These are phyloP conservation scores for Dendrolimus punctatus DNA, from an alignment of 1,140 invertebrate genomes.

Conservation along the genomic window DNA sequence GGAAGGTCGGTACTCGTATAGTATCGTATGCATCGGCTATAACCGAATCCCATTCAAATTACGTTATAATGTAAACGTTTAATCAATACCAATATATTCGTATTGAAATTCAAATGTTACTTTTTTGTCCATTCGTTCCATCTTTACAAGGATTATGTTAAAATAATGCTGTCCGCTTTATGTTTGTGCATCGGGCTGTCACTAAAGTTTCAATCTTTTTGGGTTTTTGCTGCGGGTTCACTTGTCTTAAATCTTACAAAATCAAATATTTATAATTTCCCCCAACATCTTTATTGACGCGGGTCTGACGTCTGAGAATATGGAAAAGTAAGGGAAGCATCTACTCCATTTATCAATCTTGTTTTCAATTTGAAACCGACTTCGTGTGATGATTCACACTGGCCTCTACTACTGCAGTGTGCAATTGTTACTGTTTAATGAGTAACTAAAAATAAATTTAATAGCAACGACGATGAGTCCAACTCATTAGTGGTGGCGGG, in stretches of 20 bases:
- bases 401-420: background rate
- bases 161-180: constrained; percentile 64
- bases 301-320: constrained; percentile 51
- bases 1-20: too few species aligned
- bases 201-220: constrained; percentile 66
- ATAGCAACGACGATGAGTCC: constrained; percentile 15
- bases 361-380: too few species aligned
- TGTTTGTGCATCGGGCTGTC: constrained; percentile 67
- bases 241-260: constrained; percentile 38
- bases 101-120: constrained; percentile 64
- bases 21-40: too few species aligned
- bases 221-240: constrained; percentile 58
- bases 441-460: background rate
- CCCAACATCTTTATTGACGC: constrained; percentile 68
- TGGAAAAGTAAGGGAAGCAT: constrained; percentile 26
- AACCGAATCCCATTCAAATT: constrained; percentile 24
- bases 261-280: constrained; percentile 67
- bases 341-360: background rate
- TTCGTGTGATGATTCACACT: too few species aligned
- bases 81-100: constrained; percentile 58
- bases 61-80: constrained; percentile 45
- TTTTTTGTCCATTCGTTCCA: constrained; percentile 62
- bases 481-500: constrained; percentile 40
- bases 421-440: too few species aligned
- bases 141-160: constrained; percentile 68